Base-by-base conservation (phyloP, 2,888 invertebrate genomes). In the Dilophus febrilis region DNA sequence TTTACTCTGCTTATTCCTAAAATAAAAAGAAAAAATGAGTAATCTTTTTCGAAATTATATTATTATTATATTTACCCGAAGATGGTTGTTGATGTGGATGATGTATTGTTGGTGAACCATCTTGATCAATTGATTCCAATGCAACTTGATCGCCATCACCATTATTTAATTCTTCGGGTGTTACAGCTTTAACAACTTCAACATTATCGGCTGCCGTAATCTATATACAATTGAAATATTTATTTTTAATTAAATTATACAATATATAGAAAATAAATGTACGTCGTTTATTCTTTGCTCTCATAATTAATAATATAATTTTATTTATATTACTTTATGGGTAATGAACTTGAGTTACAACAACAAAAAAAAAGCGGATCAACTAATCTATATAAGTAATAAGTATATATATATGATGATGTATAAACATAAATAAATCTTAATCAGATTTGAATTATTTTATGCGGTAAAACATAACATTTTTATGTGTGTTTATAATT, bases 141-240 rank as follows among this genome's bases (percentile, higher is more conserved):
- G 82, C 78, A 44, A 82, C 64, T 56, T 82, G 80, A 53, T 83
- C 83, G 3, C 70, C 79, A 46, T 66, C 71, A 44, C 74, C 68
- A 49, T 66, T 64, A 42, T 68, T 68, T 28, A 58, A 57, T 43
- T 64, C 60, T 36, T 70, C 69, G 14, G 55, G 72, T 40, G 66
- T 64, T 51, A 67, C 69, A 43, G 69, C 74, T 56, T 76, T 74
- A 11, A 74, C 71, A 16, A 74, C 73, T 51, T 76, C 75, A 12
- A 73, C 72, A 48, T 75, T 74, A 53, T 76, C 75, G 42, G 58
- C 60, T 44, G 56, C 50, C 45, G 57, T 53, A 47, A 59, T 53
- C 58, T 62, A 48, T 13, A 50, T 49, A 16, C 10, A 38, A 41
- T 33, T 3, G 12, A 27, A 27, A 27, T 8, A 27, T 8, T 27